These are phyloP conservation scores for Graphium colonna DNA, from an alignment of 2,888 invertebrate genomes.

Conservation along the genomic window DNA sequence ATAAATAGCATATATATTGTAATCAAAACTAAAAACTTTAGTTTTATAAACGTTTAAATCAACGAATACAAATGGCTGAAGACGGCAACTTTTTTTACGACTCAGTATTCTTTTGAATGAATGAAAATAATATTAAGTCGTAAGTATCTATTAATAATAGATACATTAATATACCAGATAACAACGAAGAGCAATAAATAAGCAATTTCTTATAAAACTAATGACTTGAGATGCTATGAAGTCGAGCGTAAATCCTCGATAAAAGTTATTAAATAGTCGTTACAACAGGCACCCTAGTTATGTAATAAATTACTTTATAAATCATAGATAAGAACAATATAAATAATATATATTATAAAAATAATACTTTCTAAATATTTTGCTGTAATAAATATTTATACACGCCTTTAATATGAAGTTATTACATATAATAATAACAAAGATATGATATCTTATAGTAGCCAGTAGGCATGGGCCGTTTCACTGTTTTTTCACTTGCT, in stretches of 20 bases:
- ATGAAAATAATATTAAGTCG: not conserved
- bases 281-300: slow-evolving; percentile 68
- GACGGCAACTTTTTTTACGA: no score
- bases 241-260: slow-evolving; percentile 74
- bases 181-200: slow-evolving; percentile 55
- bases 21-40: not conserved
- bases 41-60: not conserved
- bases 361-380: no score
- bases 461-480: no score
- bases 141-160: not conserved
- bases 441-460: no score
- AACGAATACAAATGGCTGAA: no score
- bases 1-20: not conserved
- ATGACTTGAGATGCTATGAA: slow-evolving; percentile 74
- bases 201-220: slow-evolving; percentile 75
- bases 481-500: no score
- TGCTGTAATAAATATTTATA: no score
- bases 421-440: no score
- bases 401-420: no score
- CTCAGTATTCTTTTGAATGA: no score
- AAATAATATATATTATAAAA: not conserved
- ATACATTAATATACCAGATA: not conserved
- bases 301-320: slow-evolving; percentile 23
- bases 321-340: no score
- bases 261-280: slow-evolving; percentile 78